These are phyloP conservation scores for Cynoglossus semilaevis DNA, from an alignment of 2,113 vertebrate genomes.

Conservation along the genomic window DNA sequence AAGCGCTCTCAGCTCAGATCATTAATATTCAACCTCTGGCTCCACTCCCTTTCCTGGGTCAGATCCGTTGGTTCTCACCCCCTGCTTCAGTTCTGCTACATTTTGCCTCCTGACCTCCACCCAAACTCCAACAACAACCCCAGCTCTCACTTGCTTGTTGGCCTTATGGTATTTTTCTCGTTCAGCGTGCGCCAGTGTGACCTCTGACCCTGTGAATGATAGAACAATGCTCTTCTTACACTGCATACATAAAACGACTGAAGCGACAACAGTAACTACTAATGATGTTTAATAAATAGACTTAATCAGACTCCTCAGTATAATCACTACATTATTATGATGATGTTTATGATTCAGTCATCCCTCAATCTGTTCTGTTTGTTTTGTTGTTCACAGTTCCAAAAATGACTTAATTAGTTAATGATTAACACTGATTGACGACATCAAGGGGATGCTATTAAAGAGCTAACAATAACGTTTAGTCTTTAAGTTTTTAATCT, in stretches of 20 bases:
- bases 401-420: too few relatives aligned
- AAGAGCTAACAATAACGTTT: too few relatives aligned
- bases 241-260: not conserved
- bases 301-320: too few relatives aligned
- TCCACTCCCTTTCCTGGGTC: constrained; percentile 13
- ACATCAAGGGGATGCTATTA: too few relatives aligned
- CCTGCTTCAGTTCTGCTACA: not conserved
- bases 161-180: constrained; percentile 5
- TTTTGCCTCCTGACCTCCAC: constrained; percentile 8
- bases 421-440: too few relatives aligned
- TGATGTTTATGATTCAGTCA: too few relatives aligned
- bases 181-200: constrained; percentile 1
- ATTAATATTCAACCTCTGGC: constrained; percentile 20
- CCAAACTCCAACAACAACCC: constrained; percentile 4
- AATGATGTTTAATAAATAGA: not conserved
- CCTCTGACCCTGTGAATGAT: not conserved
- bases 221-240: not conserved
- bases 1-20: constrained; percentile 7
- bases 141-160: constrained; percentile 1
- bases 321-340: too few relatives aligned
- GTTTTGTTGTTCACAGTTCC: too few relatives aligned
- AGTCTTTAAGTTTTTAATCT: too few relatives aligned
- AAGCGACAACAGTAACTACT: not conserved
- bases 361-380: too few relatives aligned
- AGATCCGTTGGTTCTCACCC: constrained; percentile 17